Base-by-base conservation (phyloP, 2,113 vertebrate genomes). In the Amphilophus citrinellus region DNA sequence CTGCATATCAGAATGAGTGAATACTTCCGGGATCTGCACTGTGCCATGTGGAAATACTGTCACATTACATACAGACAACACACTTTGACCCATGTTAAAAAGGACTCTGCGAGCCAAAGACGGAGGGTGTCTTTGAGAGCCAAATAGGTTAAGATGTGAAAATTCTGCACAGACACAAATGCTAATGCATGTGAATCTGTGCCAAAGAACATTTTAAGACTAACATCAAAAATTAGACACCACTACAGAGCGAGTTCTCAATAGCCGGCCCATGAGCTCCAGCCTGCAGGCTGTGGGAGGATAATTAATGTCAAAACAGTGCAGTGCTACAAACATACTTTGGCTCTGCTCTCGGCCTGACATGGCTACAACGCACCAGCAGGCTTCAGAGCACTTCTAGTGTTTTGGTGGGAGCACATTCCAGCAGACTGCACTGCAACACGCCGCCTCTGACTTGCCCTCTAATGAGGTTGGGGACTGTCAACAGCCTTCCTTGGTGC, bases 391-490 rank as follows among this genome's bases (percentile, higher is more conserved):
- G 84, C 83, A 79, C 87, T 92, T 89, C 84, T 83, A 87, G 88
- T 84, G 91, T 84, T 93, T 90, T 56, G 86, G 87, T 88, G 84
- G 84, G 95, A 91, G 93, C 92, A 93, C 87, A 95, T 95, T 96
- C 94, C 95, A 90, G 84, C 87, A 95, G 92, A 94, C 88, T 94
- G 93, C 92, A 86, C 94, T 77, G 90, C 93, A 93, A 92, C 89
- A 76, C 79, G 84, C 86, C 24, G 42, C 91, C 84, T 91, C 92
- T 91, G 87, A 93, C 92, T 93, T 76, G 76, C 88, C 91, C 93
- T 92, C 91, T 96, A 96, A 96, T 96, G 95, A 96, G 95, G 93
- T 91, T 92, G 89, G 94, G 87, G 95, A 95, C 95, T 94, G 95
- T 96, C 96, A 96, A 93, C 92, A 94, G 91, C 85, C 84, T 82